Evolutionary conservation across 2,797 vertebrate species (phyloP).

Genomic region (Malacoctenus gilli): DNA sequence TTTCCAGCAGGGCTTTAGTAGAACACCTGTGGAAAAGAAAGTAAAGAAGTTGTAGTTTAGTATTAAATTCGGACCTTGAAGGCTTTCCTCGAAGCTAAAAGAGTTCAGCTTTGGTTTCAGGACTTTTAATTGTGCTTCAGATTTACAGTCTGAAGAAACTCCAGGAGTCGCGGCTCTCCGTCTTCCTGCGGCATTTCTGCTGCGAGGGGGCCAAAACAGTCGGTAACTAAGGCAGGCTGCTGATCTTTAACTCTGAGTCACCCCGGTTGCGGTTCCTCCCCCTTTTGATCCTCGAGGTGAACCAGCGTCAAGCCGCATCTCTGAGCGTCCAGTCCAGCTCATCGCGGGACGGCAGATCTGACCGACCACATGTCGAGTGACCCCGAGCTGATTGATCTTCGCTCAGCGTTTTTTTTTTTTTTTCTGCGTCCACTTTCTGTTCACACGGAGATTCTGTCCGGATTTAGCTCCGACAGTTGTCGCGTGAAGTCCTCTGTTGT

Average conservation of each 20-base stretch:
- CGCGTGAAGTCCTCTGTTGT: constrained; percentile 34
- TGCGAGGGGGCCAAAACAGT: constrained; percentile 21
- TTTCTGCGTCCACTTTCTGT: constrained; percentile 60
- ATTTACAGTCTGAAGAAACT: constrained; percentile 3
- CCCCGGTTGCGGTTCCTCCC: constrained; percentile 1
- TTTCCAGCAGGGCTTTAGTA: background rate
- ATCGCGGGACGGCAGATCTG: background rate
- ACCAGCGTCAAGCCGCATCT: background rate
- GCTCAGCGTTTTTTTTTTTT: no score
- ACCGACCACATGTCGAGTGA: constrained; percentile 25
- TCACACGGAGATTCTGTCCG: constrained; percentile 43
- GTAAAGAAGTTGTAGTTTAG: no score
- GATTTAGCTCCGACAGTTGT: constrained; percentile 74
- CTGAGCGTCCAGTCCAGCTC: background rate
- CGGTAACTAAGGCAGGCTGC: background rate
- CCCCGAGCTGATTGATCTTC: constrained; percentile 45
- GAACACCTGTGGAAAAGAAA: no score
- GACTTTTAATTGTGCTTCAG: constrained; percentile 12
- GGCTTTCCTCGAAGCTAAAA: no score
- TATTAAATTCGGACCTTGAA: no score
- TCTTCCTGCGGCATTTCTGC: constrained; percentile 12
- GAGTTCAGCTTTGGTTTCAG: no score
- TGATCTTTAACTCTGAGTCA: constrained; percentile 11
- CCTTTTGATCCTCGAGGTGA: background rate
- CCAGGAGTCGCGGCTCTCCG: no score